These are phyloP conservation scores for Muscina levida DNA, from an alignment of 2,888 invertebrate genomes.

Conservation along the genomic window DNA sequence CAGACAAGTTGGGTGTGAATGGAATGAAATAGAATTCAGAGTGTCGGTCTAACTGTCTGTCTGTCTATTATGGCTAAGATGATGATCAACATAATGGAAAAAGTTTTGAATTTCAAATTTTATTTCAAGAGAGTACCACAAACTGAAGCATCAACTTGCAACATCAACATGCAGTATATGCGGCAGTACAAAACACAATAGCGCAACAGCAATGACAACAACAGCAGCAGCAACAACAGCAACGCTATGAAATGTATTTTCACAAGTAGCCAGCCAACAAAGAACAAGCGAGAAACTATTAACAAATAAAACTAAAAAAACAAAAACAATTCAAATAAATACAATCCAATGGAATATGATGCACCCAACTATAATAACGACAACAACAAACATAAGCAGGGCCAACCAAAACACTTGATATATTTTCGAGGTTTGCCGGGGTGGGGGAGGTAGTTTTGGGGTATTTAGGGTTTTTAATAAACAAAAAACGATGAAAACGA, in stretches of 20 bases:
- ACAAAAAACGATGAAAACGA: neutral
- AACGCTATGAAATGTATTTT: slow-evolving; percentile 10
- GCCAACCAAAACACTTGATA: slow-evolving; percentile 38
- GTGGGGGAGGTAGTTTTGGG: neutral
- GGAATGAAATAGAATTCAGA: slow-evolving; percentile 37
- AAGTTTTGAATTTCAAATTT: no score
- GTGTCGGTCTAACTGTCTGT: no score
- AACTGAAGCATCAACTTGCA: slow-evolving; percentile 48
- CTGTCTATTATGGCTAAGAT: no score
- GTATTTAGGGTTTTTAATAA: neutral
- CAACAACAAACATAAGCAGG: slow-evolving; percentile 15
- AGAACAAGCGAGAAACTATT: slow-evolving; percentile 21
- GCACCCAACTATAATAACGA: no score
- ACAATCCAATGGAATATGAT: slow-evolving; percentile 20
- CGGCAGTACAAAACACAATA: slow-evolving; percentile 39
- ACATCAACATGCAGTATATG: slow-evolving; percentile 58
- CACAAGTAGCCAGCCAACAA: slow-evolving; percentile 33
- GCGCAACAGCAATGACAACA: no score
- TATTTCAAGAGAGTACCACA: no score
- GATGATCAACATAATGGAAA: no score
- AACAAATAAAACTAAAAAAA: slow-evolving; percentile 35
- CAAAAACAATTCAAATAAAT: slow-evolving; percentile 55
- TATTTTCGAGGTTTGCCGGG: slow-evolving; percentile 11
- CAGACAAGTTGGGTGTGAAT: neutral
- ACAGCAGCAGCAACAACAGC: slow-evolving; percentile 38